Conservation (phyloP, 2,797 vertebrate species). For the Tadarida brasiliensis region DNA sequence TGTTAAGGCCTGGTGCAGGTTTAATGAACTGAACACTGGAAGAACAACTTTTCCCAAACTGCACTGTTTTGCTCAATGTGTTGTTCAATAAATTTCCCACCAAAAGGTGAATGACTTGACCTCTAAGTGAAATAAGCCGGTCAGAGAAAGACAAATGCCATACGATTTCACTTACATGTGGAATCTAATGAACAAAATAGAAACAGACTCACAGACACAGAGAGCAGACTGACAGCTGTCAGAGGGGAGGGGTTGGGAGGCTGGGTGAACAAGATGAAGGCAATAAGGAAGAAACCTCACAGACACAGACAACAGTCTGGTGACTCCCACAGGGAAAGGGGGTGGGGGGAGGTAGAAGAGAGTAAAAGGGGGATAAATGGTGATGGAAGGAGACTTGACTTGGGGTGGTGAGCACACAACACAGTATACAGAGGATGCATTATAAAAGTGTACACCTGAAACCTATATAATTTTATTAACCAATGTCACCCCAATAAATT, state of each 20-base stretch:
- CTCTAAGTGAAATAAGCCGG: not conserved
- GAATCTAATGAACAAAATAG: not conserved
- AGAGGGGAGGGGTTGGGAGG: not conserved
- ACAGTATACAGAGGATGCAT: not conserved
- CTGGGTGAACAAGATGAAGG: not conserved
- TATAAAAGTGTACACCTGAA: not conserved
- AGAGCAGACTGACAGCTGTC: not conserved
- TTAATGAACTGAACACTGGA: not conserved
- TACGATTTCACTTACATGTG: not conserved
- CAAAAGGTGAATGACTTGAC: constrained; percentile 40
- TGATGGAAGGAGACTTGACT: not conserved
- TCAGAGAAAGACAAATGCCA: not conserved
- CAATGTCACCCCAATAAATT: not conserved
- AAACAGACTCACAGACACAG: not conserved
- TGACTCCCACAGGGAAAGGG: not conserved
- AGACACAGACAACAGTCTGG: not conserved
- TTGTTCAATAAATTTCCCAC: constrained; percentile 1
- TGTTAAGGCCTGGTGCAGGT: not conserved
- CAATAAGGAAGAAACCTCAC: not conserved
- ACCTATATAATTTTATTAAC: not conserved
- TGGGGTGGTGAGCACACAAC: not conserved
- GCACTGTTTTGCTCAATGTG: constrained; percentile 54
- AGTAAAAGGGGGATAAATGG: not conserved
- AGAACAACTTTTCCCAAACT: not conserved
- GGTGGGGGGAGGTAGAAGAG: not conserved